phyloP scores from a whole-genome alignment of 2,888 invertebrate genomes.

The Acanthosepion esculentum region DNA sequence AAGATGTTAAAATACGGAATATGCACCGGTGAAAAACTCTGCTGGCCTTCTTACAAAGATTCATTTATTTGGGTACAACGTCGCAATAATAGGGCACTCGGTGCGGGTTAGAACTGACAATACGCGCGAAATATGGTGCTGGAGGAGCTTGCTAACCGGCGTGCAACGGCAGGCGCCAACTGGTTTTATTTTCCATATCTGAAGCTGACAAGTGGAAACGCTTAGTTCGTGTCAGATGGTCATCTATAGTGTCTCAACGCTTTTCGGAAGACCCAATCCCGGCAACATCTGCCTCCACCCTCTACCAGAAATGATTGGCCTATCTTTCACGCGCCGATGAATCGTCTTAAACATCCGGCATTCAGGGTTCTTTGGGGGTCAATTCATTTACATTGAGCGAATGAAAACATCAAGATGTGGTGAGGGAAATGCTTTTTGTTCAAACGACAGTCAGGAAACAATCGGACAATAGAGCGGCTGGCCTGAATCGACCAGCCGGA shows the following conservation, averaged over 20 bases:
- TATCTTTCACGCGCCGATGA: neutral
- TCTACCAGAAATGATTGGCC: neutral
- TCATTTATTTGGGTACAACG: too few relatives aligned
- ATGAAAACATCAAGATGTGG: constrained; percentile 33
- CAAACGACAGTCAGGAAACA: constrained; percentile 17
- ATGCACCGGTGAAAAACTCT: too few relatives aligned
- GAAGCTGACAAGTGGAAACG: neutral
- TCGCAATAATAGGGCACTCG: too few relatives aligned
- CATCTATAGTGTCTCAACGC: neutral
- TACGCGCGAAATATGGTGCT: too few relatives aligned
- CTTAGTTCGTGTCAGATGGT: neutral
- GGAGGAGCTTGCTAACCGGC: too few relatives aligned
- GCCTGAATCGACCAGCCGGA: neutral
- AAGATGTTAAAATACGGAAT: too few relatives aligned
- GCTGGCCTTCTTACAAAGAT: too few relatives aligned
- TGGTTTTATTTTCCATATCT: neutral
- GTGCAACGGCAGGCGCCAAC: neutral
- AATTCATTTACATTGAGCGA: neutral
- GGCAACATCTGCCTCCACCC: too few relatives aligned
- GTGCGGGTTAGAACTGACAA: too few relatives aligned
- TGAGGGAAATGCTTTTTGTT: neutral
- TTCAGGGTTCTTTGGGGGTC: neutral
- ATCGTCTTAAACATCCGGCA: constrained; percentile 33
- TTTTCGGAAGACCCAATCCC: neutral
- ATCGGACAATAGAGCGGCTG: neutral